Base-by-base conservation (phyloP, 2,797 vertebrate genomes). In the Prionace glauca region DNA sequence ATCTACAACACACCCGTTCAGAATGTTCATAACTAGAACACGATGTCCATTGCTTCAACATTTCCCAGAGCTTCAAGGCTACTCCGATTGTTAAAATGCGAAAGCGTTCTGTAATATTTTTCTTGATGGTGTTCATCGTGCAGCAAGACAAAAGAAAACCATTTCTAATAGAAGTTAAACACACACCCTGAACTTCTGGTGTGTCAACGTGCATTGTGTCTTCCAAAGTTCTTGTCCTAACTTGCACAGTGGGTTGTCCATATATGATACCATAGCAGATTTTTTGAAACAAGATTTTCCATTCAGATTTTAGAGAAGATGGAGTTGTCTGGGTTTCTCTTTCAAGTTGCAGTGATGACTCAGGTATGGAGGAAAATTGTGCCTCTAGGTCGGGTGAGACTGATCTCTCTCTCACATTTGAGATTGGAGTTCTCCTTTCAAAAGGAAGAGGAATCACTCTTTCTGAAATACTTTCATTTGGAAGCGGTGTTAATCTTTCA, bases 321-420 rank as follows among this genome's bases (percentile, higher is more conserved):
- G n/a, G 65, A 69, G 90, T 69, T 12, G 90, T 92, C 90, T 92
- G 90, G 36, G 90, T 92, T 92, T 92, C 90, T 92, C 90, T 92
- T 69, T 92, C 90, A 11, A 92, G 65, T 41, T 41, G 65, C 10
- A 69, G 69, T 41, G 90, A 62, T 92, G 90, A 67, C n/a, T 8
- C 10, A 26, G 20, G 36, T 69, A 67, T 3, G 1, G 62, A 92
- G n/a, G 32, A 67, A 67, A 62, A 91, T 62, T 32, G 5, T 14
- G 7, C 12, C 29, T 65, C 88, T 20, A 91, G 10, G 1, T 67
- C n/a, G n/a, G 90, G 9, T 67, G 62, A 24, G 4, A 36, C 32
- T 10, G 32, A 1, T 67, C 32, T 10, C n/a, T 41, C 62, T 36
- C 62, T 41, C 41, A 8, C 90, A 41, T n/a, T 8, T n/a, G 20